Base-by-base conservation (phyloP, 2,113 vertebrate species). In the Erinaceus europaeus region DNA sequence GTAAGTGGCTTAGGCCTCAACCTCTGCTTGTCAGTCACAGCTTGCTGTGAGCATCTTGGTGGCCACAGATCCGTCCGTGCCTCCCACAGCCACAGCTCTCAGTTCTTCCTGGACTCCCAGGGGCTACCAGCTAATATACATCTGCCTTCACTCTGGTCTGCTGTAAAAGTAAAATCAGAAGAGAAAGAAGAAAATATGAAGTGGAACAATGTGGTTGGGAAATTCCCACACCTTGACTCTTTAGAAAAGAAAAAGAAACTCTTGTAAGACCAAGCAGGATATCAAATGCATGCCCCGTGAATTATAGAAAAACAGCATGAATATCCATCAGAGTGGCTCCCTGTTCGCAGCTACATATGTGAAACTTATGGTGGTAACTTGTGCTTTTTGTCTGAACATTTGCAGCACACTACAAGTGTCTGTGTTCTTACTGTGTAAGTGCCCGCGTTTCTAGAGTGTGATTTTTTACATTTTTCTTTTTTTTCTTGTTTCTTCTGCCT, bases 211-310 rank as follows among this genome's bases (percentile, higher is more conserved):
- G 83, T 65, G 80, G 84, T 89, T 88, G 96, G 96, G 95, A 95
- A 96, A 97, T 96, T 95, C 95, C 95, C 95, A 93, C 9, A 38
- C 65, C 72, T 95, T 85, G 81, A 86, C 65, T 38, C 89, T 75
- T 79, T 27, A 67, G 44, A 86, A 82, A 68, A 32, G 32, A 42
- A 36, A 9, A 21, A 32, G 27, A 13, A 36, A 68, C 9, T 59
- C 72, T 76, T 61, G 21, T 42, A 74, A 84, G 46, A 81, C 68
- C 48, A 65, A 44, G 81, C 62, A 72, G 82, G 82, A 67, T 61
- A 65, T 77, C 55, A 71, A 91, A 40, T 17, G 25, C 29, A 48
- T 74, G 75, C 27, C 4, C 20, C 64, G 9, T 27, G 78, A 91
- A 50, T 84, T 52, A 84, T 79, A n/a, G 83, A 81, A 52, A 71